phyloP scores from a whole-genome alignment of 2,888 invertebrate genomes.

The Andrena bucephala region DNA sequence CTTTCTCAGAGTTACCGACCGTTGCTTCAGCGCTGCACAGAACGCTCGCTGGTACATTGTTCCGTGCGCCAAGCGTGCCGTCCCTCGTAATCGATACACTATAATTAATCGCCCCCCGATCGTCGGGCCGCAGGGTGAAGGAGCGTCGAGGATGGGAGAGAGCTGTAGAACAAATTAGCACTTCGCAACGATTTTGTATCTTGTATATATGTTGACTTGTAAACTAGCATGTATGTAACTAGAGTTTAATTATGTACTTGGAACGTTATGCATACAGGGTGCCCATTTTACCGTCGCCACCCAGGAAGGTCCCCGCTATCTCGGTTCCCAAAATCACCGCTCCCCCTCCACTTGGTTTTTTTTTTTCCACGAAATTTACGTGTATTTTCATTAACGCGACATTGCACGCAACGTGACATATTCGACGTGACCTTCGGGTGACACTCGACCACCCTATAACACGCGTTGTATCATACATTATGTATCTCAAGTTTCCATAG shows the following conservation, averaged over 20 bases:
- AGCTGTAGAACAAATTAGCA: background rate
- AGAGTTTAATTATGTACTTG: background rate
- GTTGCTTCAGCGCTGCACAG: conserved; percentile 30
- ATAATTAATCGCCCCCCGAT: background rate
- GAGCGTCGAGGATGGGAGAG: background rate
- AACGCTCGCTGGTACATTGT: background rate
- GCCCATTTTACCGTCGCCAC: background rate
- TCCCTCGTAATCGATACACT: background rate
- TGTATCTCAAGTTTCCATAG: background rate
- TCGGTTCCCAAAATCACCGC: too few species aligned
- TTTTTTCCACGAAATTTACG: too few species aligned
- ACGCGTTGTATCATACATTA: too few species aligned
- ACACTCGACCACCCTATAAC: too few species aligned
- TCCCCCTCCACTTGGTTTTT: too few species aligned
- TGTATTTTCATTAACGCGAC: too few species aligned
- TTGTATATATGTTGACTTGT: conserved; percentile 34
- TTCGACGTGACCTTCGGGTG: too few species aligned
- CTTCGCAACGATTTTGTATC: background rate
- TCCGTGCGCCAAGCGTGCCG: background rate
- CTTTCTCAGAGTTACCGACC: background rate
- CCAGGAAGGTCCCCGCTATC: too few species aligned
- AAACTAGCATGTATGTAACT: background rate
- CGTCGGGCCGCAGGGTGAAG: background rate
- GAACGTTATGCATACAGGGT: background rate
- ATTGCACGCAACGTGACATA: too few species aligned